Evolutionary conservation across 2,797 vertebrate species (phyloP).

Genomic region (Eremophila alpestris): DNA sequence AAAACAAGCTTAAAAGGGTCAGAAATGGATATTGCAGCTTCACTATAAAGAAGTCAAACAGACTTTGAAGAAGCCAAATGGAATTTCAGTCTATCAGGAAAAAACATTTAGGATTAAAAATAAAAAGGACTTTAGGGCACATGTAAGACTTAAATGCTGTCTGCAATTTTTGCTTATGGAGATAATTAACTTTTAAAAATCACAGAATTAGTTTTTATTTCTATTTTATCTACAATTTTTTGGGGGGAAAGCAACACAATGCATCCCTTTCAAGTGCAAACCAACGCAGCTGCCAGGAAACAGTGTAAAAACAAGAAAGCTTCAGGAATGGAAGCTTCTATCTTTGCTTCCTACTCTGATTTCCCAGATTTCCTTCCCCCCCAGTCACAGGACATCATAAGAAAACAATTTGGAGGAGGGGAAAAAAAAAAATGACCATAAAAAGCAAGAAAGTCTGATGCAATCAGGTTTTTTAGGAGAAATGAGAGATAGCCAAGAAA

Average conservation of each 20-base stretch:
- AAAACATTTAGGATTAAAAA: not conserved
- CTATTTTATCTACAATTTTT: not conserved
- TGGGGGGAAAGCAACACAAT: slow-evolving; percentile 7
- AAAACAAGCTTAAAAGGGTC: not conserved
- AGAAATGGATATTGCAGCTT: not conserved
- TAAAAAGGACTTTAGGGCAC: not conserved
- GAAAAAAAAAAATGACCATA: not conserved
- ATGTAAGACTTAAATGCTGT: not conserved
- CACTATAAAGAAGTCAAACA: not conserved
- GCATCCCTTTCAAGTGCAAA: slow-evolving; percentile 22
- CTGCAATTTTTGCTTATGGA: not conserved
- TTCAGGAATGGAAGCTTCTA: slow-evolving; percentile 36
- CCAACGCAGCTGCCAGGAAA: slow-evolving; percentile 35
- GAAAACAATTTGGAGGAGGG: not conserved
- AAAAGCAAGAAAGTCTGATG: not conserved
- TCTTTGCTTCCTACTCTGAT: slow-evolving; percentile 38
- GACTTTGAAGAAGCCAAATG: not conserved
- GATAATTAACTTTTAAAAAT: not conserved
- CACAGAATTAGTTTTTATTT: not conserved
- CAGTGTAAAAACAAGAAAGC: slow-evolving; percentile 24
- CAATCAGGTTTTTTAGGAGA: not conserved
- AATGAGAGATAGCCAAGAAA: not conserved
- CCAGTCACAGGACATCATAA: slow-evolving; percentile 10
- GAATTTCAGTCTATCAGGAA: not conserved
- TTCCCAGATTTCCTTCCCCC: slow-evolving; percentile 61